Evolutionary conservation across 2,888 invertebrate species (phyloP), one percentile per base, ranked within the genome.

Genomic region (Machimus rusticus): DNA sequence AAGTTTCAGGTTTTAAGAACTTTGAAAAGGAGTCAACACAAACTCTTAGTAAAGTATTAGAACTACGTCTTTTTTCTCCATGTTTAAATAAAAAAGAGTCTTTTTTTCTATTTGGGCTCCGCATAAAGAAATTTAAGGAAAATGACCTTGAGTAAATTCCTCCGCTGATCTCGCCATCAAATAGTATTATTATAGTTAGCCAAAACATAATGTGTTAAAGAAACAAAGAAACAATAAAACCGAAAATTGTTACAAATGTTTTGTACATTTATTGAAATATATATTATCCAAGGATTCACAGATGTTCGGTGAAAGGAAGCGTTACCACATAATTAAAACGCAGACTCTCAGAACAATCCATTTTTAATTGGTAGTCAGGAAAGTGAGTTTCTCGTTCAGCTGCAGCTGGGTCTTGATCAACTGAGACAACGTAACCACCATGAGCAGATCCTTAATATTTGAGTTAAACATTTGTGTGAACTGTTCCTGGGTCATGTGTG

Each of bases 351-450:
- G 28, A 23, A 23, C 6, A 6, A 66, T 8, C 66, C 66, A 2
- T 3, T 12, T 14, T 88, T 93, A 95, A 89, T 94, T 92, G 39
- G 97, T 95, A 77, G 97, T 97, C 89, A 98, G 94, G 90, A 97
- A 94, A 8, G 97, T 97, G 77, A 99, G 94, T 93, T 99, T 99
- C 93, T 99, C 99, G 93, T 99, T 99, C 86, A 99, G 94, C 91
- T 98, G 97, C 90, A 99, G 94, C 93, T 99, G 99, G 1, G 99
- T 98, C 93, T 98, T 98, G 91, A 98, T 98, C 88, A 99, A 94
- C 91, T 99, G 99, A 16, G 99, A 97, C 88, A 99, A 94, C 76
- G 99, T 99, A 90, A 98, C 96, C 74, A 98, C 98, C 99, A 99
- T 99, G 90, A 99, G 94, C 90, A 99, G 94, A 94, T 99, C 99